These are phyloP conservation scores for Epinephelus malabaricus DNA, from an alignment of 2,797 vertebrate species.

Conservation along the genomic window DNA sequence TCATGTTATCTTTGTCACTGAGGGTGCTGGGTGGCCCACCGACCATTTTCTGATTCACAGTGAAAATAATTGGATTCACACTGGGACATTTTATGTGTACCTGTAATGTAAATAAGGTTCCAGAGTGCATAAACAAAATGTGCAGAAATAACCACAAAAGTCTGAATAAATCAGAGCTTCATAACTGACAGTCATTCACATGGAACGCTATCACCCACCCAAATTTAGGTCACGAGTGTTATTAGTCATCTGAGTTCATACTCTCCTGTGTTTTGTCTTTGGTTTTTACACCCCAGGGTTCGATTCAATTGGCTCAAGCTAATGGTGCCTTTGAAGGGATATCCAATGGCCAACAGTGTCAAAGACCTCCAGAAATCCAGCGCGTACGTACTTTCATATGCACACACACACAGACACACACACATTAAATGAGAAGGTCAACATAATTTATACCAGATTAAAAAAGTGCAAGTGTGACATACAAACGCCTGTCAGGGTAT, in stretches of 20 bases:
- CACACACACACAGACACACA: neutral
- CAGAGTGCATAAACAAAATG: too few species aligned
- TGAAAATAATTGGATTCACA: too few species aligned
- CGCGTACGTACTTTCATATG: conserved; percentile 13
- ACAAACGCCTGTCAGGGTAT: too few species aligned
- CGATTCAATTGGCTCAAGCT: rapidly evolving
- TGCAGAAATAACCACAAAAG: neutral
- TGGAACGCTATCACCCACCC: neutral
- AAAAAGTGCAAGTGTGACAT: neutral
- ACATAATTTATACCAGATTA: neutral
- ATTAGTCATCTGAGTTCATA: neutral
- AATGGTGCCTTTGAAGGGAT: neutral
- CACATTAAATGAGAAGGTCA: neutral
- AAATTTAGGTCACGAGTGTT: neutral
- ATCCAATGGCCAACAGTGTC: neutral
- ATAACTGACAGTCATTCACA: neutral
- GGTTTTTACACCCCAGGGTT: neutral
- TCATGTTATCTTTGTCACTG: neutral
- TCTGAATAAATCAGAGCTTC: neutral
- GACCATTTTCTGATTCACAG: too few species aligned
- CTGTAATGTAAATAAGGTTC: too few species aligned
- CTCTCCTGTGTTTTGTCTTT: conserved; percentile 1
- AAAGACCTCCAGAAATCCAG: neutral
- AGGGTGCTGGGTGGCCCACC: too few species aligned
- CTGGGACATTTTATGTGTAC: too few species aligned